phyloP scores from a whole-genome alignment of 2,888 invertebrate genomes.

The Mermis nigrescens region DNA sequence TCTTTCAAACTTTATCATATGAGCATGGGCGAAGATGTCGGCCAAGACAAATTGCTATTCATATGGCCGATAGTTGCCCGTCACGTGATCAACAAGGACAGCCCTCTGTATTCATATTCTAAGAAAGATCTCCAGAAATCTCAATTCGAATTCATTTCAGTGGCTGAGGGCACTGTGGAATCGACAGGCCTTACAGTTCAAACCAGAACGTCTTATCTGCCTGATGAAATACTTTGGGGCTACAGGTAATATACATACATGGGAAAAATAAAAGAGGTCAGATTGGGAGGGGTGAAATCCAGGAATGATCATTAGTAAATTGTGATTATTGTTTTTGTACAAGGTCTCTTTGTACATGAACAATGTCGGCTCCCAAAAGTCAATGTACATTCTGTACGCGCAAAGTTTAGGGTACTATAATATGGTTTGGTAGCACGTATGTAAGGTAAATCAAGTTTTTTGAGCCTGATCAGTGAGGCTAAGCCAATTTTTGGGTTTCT shows the following conservation, averaged over 20 bases:
- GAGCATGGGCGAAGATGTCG: constrained; percentile 6
- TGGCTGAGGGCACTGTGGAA: constrained; percentile 6
- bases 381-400: too few species aligned
- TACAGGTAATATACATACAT: neutral
- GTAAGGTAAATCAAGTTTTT: too few species aligned
- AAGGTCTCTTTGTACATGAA: too few species aligned
- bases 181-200: constrained; percentile 2
- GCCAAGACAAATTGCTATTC: constrained; percentile 2
- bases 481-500: too few species aligned
- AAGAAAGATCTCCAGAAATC: neutral
- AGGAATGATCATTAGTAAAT: too few species aligned
- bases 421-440: too few species aligned
- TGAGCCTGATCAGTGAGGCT: too few species aligned
- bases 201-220: constrained; percentile 4
- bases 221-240: constrained; percentile 5
- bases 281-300: too few species aligned
- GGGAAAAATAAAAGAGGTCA: neutral
- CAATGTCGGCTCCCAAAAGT: too few species aligned
- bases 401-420: too few species aligned
- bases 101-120: neutral
- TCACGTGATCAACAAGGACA: constrained; percentile 3
- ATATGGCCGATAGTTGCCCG: constrained; percentile 2
- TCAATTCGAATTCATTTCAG: constrained; percentile 1
- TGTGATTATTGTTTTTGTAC: too few species aligned
- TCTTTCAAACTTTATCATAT: neutral